Evolutionary conservation across 2,888 invertebrate genomes (phyloP).

Genomic region (Oligia fasciuncula): DNA sequence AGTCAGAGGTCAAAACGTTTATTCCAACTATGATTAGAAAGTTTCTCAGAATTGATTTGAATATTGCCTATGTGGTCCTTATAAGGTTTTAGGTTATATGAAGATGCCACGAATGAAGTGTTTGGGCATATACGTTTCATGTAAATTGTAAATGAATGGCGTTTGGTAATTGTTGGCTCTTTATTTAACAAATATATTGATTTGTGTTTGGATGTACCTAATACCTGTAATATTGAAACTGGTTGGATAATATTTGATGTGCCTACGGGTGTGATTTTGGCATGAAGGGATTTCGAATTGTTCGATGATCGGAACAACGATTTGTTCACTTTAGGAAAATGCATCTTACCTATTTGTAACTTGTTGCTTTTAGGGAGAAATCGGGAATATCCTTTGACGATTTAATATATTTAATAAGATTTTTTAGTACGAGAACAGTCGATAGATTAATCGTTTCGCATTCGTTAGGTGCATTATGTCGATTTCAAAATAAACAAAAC

Average conservation of each 20-base stretch:
- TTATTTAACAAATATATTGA: slow-evolving; percentile 18
- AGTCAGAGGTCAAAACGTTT: slow-evolving; percentile 50
- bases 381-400: not conserved
- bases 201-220: slow-evolving; percentile 9
- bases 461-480: not conserved
- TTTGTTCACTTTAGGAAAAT: not conserved
- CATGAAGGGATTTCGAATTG: not conserved
- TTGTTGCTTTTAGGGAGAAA: not conserved
- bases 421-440: not conserved
- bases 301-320: not conserved
- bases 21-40: slow-evolving; percentile 53
- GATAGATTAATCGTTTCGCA: not conserved
- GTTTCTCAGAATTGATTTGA: slow-evolving; percentile 57
- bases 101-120: slow-evolving; percentile 7
- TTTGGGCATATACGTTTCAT: slow-evolving; percentile 19
- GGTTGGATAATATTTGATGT: slow-evolving; percentile 12
- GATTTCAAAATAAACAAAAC: not conserved
- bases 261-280: not conserved
- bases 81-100: slow-evolving; percentile 35
- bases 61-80: slow-evolving; percentile 49
- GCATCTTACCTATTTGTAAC: not conserved
- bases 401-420: not conserved
- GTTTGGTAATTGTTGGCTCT: slow-evolving; percentile 9
- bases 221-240: not conserved
- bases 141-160: slow-evolving; percentile 20